Evolutionary conservation across 2,113 vertebrate species (phyloP), one percentile per base, ranked within the genome.

Genomic region (Varanus komodoensis): DNA sequence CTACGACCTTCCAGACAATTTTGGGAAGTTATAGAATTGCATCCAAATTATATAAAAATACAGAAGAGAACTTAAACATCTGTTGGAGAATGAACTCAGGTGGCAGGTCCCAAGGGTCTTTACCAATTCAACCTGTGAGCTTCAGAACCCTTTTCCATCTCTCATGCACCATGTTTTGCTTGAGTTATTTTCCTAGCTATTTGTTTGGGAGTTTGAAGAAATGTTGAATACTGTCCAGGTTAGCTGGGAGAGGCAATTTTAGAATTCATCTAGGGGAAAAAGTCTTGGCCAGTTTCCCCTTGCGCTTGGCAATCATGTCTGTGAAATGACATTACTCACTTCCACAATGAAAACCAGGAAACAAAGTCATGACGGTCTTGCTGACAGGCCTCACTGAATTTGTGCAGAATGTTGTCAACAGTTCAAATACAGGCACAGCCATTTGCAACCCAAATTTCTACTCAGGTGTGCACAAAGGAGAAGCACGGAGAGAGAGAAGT

Each of bases 381-480:
- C 82, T 90, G 84, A 75, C 12, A 84, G 11, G 1, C 29, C 52
- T 91, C 25, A 32, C 3, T 89, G 84, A 68, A 32, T 79, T 80
- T 69, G 80, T 75, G 81, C 1, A 44, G 57, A 86, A 88, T 48
- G 14, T 2, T 0, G 0, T 4, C 78, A 86, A 89, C 44, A 89
- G 89, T 94, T 89, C 0, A 84, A 69, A n/a, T 12, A 48, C 17
- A 54, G n/a, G 4, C 44, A 17, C 61, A 69, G 64, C 73, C n/a
- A 88, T 80, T 71, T 88, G 74, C 81, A 78, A 88, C 74, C 79
- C 64, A 25, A 73, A 87, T 93, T 90, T 34, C 15, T 87, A 1
- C 48, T 91, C 73, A 87, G 34, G 12, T 48, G 64, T 52, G 6
- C 50, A 92, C 32, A 2, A 85, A 29, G 73, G 11, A 54, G 86